Conservation (phyloP, 1,140 invertebrate species). For the Palaemon carinicauda region DNA sequence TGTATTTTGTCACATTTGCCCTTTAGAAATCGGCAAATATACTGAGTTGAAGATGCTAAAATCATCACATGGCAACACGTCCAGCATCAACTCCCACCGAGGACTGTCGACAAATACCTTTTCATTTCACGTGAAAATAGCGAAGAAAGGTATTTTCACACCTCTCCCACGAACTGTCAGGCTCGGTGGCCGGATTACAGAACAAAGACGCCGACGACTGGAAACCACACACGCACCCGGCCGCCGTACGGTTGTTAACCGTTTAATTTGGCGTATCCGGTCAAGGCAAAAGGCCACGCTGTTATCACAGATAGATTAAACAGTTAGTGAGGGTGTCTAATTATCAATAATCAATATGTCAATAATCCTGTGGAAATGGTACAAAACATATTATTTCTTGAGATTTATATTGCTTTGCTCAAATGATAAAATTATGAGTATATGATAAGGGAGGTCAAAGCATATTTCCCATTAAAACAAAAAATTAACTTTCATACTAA, state of each 20-base stretch:
- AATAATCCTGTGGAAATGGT: no score
- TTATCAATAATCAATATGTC: no score
- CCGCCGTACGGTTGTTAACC: neutral
- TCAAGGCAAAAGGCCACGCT: neutral
- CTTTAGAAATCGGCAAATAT: neutral
- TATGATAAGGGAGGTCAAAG: no score
- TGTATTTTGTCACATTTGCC: neutral
- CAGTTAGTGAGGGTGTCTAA: neutral
- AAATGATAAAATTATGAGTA: no score
- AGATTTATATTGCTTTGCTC: no score
- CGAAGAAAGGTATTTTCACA: slow-evolving; percentile 57
- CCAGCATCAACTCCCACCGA: no score
- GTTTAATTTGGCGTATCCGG: slow-evolving; percentile 9
- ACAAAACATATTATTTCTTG: no score
- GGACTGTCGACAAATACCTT: slow-evolving; percentile 48
- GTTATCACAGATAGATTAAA: neutral
- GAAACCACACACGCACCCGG: slow-evolving; percentile 16
- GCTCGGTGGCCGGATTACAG: slow-evolving; percentile 27
- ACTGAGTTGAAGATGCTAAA: neutral
- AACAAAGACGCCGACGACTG: slow-evolving; percentile 26
- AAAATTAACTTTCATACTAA: no score
- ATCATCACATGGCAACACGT: slow-evolving; percentile 22
- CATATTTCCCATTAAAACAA: no score
- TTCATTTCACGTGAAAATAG: slow-evolving; percentile 52
- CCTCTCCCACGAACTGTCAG: slow-evolving; percentile 53